Conservation (phyloP, 2,113 vertebrate genomes). For the Phrynocephalus versicolor region DNA sequence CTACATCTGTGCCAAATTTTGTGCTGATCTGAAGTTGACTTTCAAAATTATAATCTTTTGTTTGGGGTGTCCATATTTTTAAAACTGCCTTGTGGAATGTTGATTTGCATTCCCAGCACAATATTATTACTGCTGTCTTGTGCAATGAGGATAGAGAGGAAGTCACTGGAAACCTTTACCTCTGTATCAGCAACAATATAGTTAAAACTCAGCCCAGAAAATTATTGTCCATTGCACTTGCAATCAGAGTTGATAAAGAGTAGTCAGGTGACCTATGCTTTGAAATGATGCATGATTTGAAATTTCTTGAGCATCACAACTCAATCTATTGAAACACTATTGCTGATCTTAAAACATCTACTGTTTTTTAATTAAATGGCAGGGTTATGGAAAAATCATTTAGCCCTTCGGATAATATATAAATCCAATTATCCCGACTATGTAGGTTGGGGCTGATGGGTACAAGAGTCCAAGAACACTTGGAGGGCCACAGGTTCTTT, state of each 20-base stretch:
- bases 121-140: too few relatives aligned
- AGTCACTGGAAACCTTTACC: too few relatives aligned
- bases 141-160: too few relatives aligned
- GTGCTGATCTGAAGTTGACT: too few relatives aligned
- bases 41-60: too few relatives aligned
- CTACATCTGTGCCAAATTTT: too few relatives aligned
- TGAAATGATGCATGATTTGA: neutral
- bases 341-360: slow-evolving; percentile 2
- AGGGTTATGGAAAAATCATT: neutral
- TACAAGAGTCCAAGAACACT: neutral
- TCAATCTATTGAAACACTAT: neutral
- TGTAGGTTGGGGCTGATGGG: neutral
- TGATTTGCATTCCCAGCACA: too few relatives aligned
- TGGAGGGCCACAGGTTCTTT: neutral
- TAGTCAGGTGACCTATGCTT: neutral
- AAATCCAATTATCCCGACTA: neutral
- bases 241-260: neutral
- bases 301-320: neutral
- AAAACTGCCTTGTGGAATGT: too few relatives aligned
- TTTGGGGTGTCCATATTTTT: too few relatives aligned
- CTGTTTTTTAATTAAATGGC: neutral
- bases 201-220: neutral
- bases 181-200: neutral
- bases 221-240: neutral
- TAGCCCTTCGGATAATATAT: neutral